A percentile compares a stretch with the other conserved stretches of the same genome.
Evolutionary conservation across 2,797 vertebrate genomes (phyloP).

Genomic region (Falco novaeseelandiae): DNA sequence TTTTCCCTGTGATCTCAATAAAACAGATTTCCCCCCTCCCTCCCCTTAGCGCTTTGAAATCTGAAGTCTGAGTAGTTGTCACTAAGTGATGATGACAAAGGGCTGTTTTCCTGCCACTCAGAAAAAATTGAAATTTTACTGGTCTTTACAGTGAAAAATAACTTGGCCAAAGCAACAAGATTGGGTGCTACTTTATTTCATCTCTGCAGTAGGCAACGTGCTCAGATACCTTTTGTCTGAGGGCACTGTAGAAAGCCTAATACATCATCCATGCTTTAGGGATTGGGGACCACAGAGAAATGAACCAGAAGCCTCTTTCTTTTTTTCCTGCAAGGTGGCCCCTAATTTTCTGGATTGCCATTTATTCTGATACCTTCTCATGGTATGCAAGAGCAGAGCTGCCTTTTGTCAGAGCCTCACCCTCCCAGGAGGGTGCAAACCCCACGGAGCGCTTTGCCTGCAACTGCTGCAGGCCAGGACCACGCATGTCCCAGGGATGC

Average conservation of each 20-base stretch:
- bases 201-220: neutral
- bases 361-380: neutral
- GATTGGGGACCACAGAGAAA: neutral
- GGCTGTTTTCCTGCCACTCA: neutral
- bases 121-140: neutral
- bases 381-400: neutral
- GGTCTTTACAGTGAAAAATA: neutral
- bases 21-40: neutral
- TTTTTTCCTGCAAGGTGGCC: no score
- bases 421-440: neutral
- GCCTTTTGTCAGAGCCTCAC: neutral
- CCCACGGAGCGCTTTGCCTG: neutral
- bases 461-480: neutral
- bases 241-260: neutral
- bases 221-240: neutral
- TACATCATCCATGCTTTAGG: accelerated
- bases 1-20: neutral
- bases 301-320: accelerated
- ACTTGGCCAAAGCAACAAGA: neutral
- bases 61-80: neutral
- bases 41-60: slow-evolving; percentile 21
- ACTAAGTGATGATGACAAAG: neutral
- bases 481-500: accelerated
- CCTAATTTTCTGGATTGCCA: neutral
- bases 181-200: neutral